phyloP scores from a whole-genome alignment of 2,888 invertebrate species.

The Pyrocoelia pectoralis region DNA sequence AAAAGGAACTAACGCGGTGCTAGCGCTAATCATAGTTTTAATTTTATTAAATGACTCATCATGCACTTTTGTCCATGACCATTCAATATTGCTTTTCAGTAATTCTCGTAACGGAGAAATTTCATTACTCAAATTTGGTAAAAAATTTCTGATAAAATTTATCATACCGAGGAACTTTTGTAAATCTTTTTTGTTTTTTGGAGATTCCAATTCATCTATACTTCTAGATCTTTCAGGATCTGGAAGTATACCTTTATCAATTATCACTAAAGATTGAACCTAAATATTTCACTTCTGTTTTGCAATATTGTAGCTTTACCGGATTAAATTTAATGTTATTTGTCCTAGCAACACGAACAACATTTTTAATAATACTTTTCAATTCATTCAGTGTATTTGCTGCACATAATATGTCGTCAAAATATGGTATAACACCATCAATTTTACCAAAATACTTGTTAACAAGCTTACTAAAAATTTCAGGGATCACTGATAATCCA shows the following conservation, averaged over 20 bases:
- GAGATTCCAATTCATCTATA: background rate
- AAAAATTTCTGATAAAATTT: too few relatives aligned
- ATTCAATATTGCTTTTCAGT: too few relatives aligned
- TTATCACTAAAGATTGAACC: conserved; percentile 35
- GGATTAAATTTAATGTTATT: conserved; percentile 47
- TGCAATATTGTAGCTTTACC: conserved; percentile 43
- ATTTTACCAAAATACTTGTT: conserved; percentile 49
- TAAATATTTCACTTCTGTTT: conserved; percentile 43
- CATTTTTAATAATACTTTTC: conserved; percentile 40
- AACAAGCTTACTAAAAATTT: conserved; percentile 48
- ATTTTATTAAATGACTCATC: too few relatives aligned
- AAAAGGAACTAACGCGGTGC: too few relatives aligned
- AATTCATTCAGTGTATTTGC: conserved; percentile 36
- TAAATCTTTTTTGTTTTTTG: background rate
- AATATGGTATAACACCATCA: conserved; percentile 46
- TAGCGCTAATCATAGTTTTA: too few relatives aligned
- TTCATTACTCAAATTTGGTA: too few relatives aligned
- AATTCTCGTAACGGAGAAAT: too few relatives aligned
- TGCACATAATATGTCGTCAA: conserved; percentile 45
- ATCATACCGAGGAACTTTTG: too few relatives aligned
- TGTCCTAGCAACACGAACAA: conserved; percentile 41
- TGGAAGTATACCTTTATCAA: conserved; percentile 26
- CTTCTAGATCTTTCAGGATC: conserved; percentile 4
- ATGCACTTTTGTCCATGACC: too few relatives aligned
- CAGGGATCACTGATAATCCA: conserved; percentile 40